Evolutionary conservation across 2,797 vertebrate genomes (phyloP), one percentile per base, ranked within the genome.

Genomic region (Varecia variegata): DNA sequence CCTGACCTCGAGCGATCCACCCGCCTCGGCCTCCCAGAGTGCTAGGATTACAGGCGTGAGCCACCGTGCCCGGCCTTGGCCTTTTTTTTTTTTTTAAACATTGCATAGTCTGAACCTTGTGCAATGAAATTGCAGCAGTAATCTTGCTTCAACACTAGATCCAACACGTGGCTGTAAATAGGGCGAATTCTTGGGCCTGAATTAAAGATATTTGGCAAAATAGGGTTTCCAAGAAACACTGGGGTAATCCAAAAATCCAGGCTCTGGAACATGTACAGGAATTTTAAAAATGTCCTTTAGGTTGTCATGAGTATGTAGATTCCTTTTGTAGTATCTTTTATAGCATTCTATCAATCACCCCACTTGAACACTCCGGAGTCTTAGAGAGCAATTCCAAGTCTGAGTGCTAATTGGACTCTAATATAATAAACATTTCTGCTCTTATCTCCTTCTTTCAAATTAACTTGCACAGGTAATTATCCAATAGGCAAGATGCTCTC

Each of bases 21-120:
- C n/a, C n/a, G n/a, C n/a, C n/a, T n/a, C n/a, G n/a, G n/a, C n/a
- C n/a, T n/a, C n/a, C n/a, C n/a, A n/a, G n/a, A n/a, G n/a, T n/a
- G n/a, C n/a, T n/a, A n/a, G n/a, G n/a, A n/a, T n/a, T n/a, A n/a
- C n/a, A n/a, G n/a, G n/a, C n/a, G n/a, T n/a, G n/a, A n/a, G n/a
- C n/a, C n/a, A n/a, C n/a, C n/a, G n/a, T n/a, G n/a, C n/a, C n/a
- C n/a, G n/a, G n/a, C n/a, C n/a, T n/a, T n/a, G n/a, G n/a, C n/a
- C 73, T 94, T 93, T 43, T 56, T 68, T 79, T 74, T 94, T 93
- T 43, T 62, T 65, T 95, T 80, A 92, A 97, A 95, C 95, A 84
- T 71, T 83, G 70, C 20, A 45, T 43, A 88, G 60, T 88, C 65
- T 62, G 68, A 91, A n/a, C 14, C 62, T 89, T 70, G 52, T 83